Evolutionary conservation across 1,140 invertebrate species (phyloP).

Genomic region (Zaprionus taronus): DNA sequence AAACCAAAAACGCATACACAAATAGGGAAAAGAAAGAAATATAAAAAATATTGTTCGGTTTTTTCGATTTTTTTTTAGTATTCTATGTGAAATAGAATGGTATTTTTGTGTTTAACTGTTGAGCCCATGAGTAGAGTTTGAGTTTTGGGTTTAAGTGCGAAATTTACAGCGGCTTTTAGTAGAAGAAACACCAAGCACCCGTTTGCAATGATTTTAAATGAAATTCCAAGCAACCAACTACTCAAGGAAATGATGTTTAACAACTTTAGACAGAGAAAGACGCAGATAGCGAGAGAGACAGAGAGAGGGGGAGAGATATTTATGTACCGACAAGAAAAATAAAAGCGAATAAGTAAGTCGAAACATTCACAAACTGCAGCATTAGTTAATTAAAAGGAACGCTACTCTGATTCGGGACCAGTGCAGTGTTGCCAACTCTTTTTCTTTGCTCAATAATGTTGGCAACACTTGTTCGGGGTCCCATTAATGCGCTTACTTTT

Average conservation of each 20-base stretch:
- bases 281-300: constrained; percentile 32
- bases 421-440: too few species aligned
- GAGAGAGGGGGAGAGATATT: constrained; percentile 43
- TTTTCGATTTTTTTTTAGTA: constrained; percentile 50
- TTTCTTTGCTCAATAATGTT: too few species aligned
- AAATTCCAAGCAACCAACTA: constrained; percentile 53
- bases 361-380: constrained; percentile 28
- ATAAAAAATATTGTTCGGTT: constrained; percentile 65
- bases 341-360: constrained; percentile 11
- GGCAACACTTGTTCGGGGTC: background rate
- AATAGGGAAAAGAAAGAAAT: constrained; percentile 74
- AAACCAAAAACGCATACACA: constrained; percentile 56
- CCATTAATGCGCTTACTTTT: background rate
- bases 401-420: background rate
- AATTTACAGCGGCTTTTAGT: constrained; percentile 79
- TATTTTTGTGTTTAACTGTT: constrained; percentile 54
- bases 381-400: constrained; percentile 14
- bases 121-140: constrained; percentile 60
- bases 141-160: constrained; percentile 75
- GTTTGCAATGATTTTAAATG: constrained; percentile 53
- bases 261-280: constrained; percentile 23
- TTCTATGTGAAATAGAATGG: constrained; percentile 47
- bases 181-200: constrained; percentile 79
- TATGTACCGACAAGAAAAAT: background rate
- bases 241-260: constrained; percentile 34